Percentiles rank a stretch among this genome's conserved stretches.
These are phyloP conservation scores for Sebastes nivosus DNA, from an alignment of 2,797 vertebrate genomes.

Conservation along the genomic window DNA sequence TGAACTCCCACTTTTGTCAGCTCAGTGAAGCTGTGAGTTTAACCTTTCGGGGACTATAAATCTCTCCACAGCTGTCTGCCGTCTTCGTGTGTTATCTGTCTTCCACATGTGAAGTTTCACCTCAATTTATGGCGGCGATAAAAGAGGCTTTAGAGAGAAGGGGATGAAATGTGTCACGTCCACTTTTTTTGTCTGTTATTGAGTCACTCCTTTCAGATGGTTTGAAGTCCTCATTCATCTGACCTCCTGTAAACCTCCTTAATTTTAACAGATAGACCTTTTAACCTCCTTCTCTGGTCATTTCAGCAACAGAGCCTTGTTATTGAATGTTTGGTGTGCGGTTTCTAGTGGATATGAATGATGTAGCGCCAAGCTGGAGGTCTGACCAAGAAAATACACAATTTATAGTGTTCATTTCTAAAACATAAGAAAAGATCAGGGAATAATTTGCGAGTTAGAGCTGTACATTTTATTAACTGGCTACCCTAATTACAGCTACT, in stretches of 20 bases:
- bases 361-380: neutral
- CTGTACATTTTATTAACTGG: neutral
- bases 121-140: conserved; percentile 29
- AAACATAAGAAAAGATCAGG: neutral
- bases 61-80: conserved; percentile 21
- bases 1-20: conserved; percentile 8
- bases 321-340: neutral
- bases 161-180: neutral
- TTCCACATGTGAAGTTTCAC: conserved; percentile 8
- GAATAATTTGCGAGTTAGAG: neutral
- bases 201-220: neutral
- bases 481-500: too few relatives aligned
- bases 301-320: neutral
- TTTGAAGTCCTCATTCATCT: neutral
- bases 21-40: conserved; percentile 34
- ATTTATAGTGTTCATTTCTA: neutral
- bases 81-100: conserved; percentile 5
- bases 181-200: neutral
- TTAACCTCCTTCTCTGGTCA: neutral
- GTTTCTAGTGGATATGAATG: neutral
- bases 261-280: neutral
- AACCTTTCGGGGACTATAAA: conserved; percentile 41
- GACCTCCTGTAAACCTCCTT: neutral
- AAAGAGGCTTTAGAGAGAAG: neutral
- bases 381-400: neutral